phyloP scores from a whole-genome alignment of 2,797 vertebrate genomes.

The Halcyon chelicuti region DNA sequence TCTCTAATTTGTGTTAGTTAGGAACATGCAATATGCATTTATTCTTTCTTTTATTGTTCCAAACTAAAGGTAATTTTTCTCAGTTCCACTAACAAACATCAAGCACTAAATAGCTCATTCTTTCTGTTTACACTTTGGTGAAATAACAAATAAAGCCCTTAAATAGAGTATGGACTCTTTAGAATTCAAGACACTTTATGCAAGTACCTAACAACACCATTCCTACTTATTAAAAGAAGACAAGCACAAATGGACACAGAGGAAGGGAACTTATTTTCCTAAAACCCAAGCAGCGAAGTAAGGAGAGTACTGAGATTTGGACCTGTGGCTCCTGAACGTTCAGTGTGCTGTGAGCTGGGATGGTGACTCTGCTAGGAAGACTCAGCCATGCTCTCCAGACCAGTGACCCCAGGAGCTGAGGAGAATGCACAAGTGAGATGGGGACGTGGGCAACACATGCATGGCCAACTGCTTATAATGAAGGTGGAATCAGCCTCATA shows the following conservation, averaged over 20 bases:
- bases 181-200: not conserved
- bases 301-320: not conserved
- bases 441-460: fast-evolving
- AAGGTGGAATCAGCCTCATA: not conserved
- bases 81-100: conserved; percentile 1
- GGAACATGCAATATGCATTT: not conserved
- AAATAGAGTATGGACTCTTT: not conserved
- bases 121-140: not conserved
- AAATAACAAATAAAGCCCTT: not conserved
- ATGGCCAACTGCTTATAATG: not conserved
- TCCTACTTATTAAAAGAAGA: not conserved
- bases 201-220: not conserved
- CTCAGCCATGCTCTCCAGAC: fast-evolving
- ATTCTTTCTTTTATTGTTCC: not conserved
- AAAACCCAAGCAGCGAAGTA: not conserved
- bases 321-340: fast-evolving
- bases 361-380: not conserved
- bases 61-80: conserved; percentile 27
- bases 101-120: conserved; percentile 3
- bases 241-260: not conserved
- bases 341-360: not conserved
- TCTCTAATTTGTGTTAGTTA: conserved; percentile 5
- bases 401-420: not conserved
- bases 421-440: not conserved
- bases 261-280: not conserved